A percentile compares a stretch with the other conserved stretches of the same genome.
These are phyloP conservation scores for Gymnoscopelus microlampas DNA, from an alignment of 2,797 vertebrate genomes.

Conservation along the genomic window DNA sequence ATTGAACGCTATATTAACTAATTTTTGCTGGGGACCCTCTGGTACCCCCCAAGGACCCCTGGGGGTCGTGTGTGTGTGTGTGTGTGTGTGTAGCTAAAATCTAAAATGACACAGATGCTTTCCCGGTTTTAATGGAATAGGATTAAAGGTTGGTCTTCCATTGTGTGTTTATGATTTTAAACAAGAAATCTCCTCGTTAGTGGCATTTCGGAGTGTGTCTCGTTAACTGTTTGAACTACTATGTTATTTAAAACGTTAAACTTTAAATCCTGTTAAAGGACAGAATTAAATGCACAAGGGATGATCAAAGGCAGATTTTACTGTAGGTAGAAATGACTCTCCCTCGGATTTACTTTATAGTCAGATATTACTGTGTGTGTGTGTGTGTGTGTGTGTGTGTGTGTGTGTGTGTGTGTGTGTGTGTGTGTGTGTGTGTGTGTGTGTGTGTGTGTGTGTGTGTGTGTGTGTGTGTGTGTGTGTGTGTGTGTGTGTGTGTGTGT, in stretches of 20 bases:
- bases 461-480: slow-evolving; percentile 18
- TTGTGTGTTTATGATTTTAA: no score
- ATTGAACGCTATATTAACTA: no score
- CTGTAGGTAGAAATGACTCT: not conserved
- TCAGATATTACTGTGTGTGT: no score
- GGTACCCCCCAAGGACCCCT: no score
- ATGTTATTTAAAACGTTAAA: not conserved
- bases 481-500: not conserved
- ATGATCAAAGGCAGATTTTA: not conserved
- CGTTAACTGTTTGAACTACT: slow-evolving; percentile 17
- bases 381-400: not conserved
- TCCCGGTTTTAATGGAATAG: no score
- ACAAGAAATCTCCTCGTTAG: slow-evolving; percentile 5
- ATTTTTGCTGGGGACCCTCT: no score
- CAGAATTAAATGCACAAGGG: not conserved
- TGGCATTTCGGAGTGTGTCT: slow-evolving; percentile 7
- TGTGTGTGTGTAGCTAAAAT: no score
- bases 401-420: slow-evolving; percentile 24
- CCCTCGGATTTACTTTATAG: no score
- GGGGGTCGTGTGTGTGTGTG: no score
- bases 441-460: not conserved
- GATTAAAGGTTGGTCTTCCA: no score
- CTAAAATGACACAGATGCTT: no score
- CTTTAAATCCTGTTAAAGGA: slow-evolving; percentile 9
- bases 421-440: not conserved